Evolutionary conservation across 1,140 invertebrate genomes (phyloP).

Genomic region (Atta texana): DNA sequence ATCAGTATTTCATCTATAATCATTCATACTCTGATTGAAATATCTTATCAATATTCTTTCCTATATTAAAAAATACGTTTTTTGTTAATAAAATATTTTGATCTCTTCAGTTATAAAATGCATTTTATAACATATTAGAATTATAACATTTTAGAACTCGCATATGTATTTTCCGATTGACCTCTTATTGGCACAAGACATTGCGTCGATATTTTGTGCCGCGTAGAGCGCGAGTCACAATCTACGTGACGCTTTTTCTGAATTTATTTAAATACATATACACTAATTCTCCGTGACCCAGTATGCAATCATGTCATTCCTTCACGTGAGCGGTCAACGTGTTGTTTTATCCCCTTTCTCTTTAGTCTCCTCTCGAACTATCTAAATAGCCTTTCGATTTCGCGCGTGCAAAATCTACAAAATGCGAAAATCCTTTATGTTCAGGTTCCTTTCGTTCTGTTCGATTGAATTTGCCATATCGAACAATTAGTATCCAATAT

Average conservation of each 20-base stretch:
- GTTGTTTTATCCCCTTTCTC: constrained; percentile 59
- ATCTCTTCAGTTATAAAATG: background rate
- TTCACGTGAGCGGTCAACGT: constrained; percentile 26
- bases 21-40: background rate
- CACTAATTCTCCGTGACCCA: constrained; percentile 23
- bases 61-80: background rate
- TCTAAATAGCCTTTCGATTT: constrained; percentile 32
- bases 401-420: background rate
- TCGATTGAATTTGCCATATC: background rate
- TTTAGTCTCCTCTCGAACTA: background rate
- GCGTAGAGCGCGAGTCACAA: background rate
- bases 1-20: background rate
- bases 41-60: background rate
- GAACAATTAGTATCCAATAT: background rate
- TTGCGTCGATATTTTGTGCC: background rate
- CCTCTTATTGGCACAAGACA: background rate
- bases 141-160: background rate
- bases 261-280: constrained; percentile 24
- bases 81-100: background rate
- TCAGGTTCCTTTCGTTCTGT: background rate
- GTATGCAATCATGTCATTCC: constrained; percentile 38
- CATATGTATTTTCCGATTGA: background rate
- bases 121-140: background rate
- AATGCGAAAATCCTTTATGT: background rate
- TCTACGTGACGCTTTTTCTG: constrained; percentile 55